Conservation (phyloP, 2,888 invertebrate species). For the Tupiocoris notatus region DNA sequence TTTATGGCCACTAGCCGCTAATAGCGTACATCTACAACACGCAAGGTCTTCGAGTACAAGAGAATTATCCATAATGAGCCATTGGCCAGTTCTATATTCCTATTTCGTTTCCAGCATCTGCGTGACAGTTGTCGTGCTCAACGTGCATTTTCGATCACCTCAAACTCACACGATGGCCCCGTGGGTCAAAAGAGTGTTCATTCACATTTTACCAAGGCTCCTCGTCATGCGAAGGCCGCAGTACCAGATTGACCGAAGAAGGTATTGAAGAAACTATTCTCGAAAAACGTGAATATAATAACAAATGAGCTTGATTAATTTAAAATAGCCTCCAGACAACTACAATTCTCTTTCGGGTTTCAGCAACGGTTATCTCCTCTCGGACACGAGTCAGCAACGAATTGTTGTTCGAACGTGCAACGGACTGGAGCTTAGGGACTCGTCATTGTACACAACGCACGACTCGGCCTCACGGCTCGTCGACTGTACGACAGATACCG, state of each 20-base stretch:
- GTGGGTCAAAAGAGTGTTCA: constrained; percentile 94
- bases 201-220: constrained; percentile 90
- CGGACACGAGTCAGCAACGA: constrained; percentile 56
- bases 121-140: constrained; percentile 92
- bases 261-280: no score
- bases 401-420: constrained; percentile 76
- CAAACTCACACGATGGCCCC: constrained; percentile 97
- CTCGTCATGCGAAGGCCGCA: constrained; percentile 85
- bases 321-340: no score
- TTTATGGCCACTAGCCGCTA: no score
- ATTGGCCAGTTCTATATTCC: no score
- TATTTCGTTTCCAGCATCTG: constrained; percentile 80
- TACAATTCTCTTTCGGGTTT: background rate
- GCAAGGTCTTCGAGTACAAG: no score
- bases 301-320: no score
- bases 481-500: constrained; percentile 56
- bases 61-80: no score
- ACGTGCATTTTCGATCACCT: constrained; percentile 96
- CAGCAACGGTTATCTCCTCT: constrained; percentile 33
- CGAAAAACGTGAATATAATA: background rate
- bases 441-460: constrained; percentile 54
- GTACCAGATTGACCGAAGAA: constrained; percentile 57
- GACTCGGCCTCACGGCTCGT: constrained; percentile 56
- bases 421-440: constrained; percentile 70
- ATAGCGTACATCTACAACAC: no score